Conservation (phyloP, 2,797 vertebrate species). For the Notoglanidium macrostoma region DNA sequence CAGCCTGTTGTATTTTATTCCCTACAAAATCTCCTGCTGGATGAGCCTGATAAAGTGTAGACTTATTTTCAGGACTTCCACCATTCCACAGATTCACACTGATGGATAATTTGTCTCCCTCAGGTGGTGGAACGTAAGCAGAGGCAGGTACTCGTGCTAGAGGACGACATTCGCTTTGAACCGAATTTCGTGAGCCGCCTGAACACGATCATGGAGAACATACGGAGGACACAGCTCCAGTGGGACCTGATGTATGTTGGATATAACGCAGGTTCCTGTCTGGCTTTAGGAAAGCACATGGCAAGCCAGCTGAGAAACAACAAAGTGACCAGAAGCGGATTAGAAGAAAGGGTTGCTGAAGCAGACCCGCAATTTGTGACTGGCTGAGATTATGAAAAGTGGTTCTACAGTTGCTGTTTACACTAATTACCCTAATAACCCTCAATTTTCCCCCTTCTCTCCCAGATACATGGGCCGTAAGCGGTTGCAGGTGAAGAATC, state of each 20-base stretch:
- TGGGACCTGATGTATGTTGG: constrained; percentile 93
- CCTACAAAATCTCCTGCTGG: not conserved
- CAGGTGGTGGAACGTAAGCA: constrained; percentile 85
- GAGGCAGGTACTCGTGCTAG: constrained; percentile 86
- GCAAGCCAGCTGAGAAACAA: constrained; percentile 3
- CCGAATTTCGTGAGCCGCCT: constrained; percentile 87
- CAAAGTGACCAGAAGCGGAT: constrained; percentile 2
- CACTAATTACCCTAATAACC: constrained; percentile 16
- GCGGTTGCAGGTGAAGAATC: constrained; percentile 78
- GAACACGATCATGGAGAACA: constrained; percentile 83
- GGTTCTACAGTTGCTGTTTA: not conserved
- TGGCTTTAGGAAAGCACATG: constrained; percentile 3
- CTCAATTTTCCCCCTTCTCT: constrained; percentile 8
- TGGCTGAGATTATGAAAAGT: constrained; percentile 18
- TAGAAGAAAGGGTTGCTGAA: constrained; percentile 18
- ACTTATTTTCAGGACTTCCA: not conserved
- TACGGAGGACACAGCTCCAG: constrained; percentile 78
- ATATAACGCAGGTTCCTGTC: constrained; percentile 11
- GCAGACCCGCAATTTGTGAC: constrained; percentile 20
- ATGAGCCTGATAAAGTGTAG: not conserved
- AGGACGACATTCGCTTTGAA: constrained; percentile 93
- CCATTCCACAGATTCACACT: not conserved
- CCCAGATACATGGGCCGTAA: constrained; percentile 79
- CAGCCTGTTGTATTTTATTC: not conserved
- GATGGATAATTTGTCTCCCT: constrained; percentile 10